phyloP scores from a whole-genome alignment of 2,113 vertebrate genomes.

The Pithys albifrons region DNA sequence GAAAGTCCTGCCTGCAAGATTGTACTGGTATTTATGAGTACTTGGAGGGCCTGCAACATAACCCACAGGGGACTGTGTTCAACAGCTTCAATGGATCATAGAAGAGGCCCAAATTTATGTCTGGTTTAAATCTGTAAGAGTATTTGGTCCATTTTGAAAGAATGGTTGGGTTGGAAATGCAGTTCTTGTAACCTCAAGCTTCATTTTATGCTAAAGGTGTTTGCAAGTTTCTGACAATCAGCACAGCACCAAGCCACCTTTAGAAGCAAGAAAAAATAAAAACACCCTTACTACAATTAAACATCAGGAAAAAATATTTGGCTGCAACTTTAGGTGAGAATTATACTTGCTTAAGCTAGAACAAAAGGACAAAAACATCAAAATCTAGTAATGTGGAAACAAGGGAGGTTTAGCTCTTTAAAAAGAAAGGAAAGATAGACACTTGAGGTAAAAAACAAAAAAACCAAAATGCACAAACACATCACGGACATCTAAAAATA shows the following conservation, averaged over 20 bases:
- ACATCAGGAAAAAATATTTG: slow-evolving; percentile 19
- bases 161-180: background rate
- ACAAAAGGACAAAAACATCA: slow-evolving; percentile 54
- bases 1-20: background rate
- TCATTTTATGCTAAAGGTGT: background rate
- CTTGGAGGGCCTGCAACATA: background rate
- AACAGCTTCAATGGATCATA: background rate
- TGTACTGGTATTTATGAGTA: background rate
- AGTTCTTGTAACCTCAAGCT: background rate
- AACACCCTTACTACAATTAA: slow-evolving; percentile 1
- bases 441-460: slow-evolving; percentile 74
- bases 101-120: background rate
- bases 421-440: slow-evolving; percentile 39
- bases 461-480: slow-evolving; percentile 63
- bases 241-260: slow-evolving; percentile 26
- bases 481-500: slow-evolving; percentile 72
- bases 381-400: slow-evolving; percentile 42
- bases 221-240: background rate
- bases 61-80: background rate
- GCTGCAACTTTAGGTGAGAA: slow-evolving; percentile 25
- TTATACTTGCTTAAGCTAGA: slow-evolving; percentile 49
- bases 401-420: slow-evolving; percentile 44
- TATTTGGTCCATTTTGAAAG: slow-evolving; percentile 55
- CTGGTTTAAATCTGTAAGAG: background rate
- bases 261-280: slow-evolving; percentile 30